Evolutionary conservation across 2,888 invertebrate genomes (phyloP).

Genomic region (Falcaria lacertinaria): DNA sequence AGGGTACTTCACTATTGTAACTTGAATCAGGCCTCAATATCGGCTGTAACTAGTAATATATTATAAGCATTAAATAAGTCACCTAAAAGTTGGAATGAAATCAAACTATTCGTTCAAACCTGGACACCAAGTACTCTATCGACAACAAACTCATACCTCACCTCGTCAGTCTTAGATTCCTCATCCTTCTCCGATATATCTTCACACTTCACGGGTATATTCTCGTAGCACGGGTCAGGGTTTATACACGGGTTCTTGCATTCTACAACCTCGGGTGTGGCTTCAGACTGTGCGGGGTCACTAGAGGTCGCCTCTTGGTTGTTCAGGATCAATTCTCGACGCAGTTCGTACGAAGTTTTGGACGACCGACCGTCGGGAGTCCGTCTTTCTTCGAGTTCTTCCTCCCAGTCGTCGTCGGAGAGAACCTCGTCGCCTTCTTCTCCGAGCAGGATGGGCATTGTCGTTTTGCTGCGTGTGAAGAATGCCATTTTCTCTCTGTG

Average conservation of each 20-base stretch:
- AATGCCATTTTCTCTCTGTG: slow-evolving; percentile 97
- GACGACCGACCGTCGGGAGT: slow-evolving; percentile 72
- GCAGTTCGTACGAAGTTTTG: slow-evolving; percentile 65
- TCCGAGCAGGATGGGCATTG: slow-evolving; percentile 86
- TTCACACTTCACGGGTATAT: slow-evolving; percentile 20
- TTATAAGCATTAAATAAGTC: background rate
- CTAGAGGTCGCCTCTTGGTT: background rate
- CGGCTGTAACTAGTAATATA: slow-evolving; percentile 6
- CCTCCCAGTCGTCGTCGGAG: slow-evolving; percentile 74
- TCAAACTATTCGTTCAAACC: slow-evolving; percentile 75
- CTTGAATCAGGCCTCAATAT: no score
- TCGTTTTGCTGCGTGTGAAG: slow-evolving; percentile 90
- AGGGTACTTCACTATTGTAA: no score
- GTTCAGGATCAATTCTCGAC: slow-evolving; percentile 24
- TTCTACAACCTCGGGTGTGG: slow-evolving; percentile 40
- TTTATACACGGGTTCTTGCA: slow-evolving; percentile 60
- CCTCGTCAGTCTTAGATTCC: slow-evolving; percentile 72
- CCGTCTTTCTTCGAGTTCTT: slow-evolving; percentile 59
- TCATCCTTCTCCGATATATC: slow-evolving; percentile 41
- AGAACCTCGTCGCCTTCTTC: slow-evolving; percentile 75
- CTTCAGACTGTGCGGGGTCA: slow-evolving; percentile 7
- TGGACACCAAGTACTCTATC: slow-evolving; percentile 92
- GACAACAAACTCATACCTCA: slow-evolving; percentile 89
- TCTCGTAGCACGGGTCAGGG: slow-evolving; percentile 31
- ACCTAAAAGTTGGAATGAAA: slow-evolving; percentile 8